Percentiles rank a stretch among this genome's conserved stretches.
Conservation (phyloP, 2,797 vertebrate species). For the Enteromius afrohamiltoni region DNA sequence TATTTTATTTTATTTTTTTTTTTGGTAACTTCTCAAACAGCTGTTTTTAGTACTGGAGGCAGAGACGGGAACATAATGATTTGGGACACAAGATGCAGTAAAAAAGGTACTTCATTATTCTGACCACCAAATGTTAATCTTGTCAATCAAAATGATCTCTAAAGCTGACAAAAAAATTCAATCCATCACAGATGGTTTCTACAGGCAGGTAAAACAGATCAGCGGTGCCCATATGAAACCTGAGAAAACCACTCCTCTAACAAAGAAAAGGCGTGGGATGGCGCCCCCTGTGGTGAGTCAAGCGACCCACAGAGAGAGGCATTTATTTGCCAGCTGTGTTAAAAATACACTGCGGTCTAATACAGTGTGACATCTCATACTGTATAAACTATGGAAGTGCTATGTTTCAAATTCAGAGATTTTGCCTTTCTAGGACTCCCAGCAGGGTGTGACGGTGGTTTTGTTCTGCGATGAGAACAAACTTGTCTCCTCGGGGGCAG, state of each 20-base stretch:
- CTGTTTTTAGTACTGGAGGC: constrained; percentile 94
- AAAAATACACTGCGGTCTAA: no score
- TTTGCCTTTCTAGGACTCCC: constrained; percentile 75
- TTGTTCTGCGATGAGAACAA: constrained; percentile 91
- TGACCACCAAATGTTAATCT: neutral
- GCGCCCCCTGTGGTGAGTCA: constrained; percentile 89
- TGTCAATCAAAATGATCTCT: neutral
- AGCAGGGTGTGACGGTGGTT: constrained; percentile 97
- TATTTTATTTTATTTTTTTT: neutral
- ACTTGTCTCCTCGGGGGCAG: constrained; percentile 93
- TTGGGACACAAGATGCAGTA: constrained; percentile 96
- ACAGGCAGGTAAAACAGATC: constrained; percentile 94
- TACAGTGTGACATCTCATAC: neutral
- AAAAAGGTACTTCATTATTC: constrained; percentile 85
- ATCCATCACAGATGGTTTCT: constrained; percentile 87
- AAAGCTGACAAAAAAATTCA: neutral
- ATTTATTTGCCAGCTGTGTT: neutral
- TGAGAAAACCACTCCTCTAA: constrained; percentile 82
- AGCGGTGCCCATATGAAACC: constrained; percentile 90
- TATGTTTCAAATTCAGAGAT: neutral
- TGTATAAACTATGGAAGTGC: neutral
- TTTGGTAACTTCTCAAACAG: constrained; percentile 72
- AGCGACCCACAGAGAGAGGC: neutral
- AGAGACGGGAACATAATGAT: constrained; percentile 98
- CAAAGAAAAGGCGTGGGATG: constrained; percentile 89